Conservation (phyloP, 2,113 vertebrate species). For the Phalacrocorax carbo region DNA sequence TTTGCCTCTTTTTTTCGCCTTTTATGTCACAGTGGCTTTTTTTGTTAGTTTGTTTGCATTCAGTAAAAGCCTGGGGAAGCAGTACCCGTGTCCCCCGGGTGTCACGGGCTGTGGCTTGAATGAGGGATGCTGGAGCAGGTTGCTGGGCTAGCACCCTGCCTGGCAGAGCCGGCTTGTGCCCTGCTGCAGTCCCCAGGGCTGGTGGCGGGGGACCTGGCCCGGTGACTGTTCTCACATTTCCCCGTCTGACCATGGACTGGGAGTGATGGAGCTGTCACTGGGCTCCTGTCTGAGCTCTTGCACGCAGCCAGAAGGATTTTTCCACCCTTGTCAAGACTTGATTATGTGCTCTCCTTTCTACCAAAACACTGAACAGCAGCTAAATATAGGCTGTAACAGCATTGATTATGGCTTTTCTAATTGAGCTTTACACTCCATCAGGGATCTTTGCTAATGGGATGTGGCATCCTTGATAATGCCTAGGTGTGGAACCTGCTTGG, state of each 20-base stretch:
- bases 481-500: background rate
- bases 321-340: background rate
- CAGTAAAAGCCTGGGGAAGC: background rate
- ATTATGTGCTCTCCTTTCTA: background rate
- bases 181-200: background rate
- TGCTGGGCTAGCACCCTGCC: background rate
- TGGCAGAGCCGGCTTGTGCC: background rate
- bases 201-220: background rate
- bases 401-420: background rate
- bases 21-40: background rate
- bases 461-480: background rate
- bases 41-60: background rate
- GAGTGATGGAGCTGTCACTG: background rate
- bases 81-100: fast-evolving
- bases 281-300: background rate
- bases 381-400: background rate
- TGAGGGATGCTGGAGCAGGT: background rate
- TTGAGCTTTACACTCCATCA: background rate
- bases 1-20: background rate
- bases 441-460: background rate
- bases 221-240: background rate
- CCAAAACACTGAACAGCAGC: background rate
- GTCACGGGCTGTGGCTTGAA: background rate
- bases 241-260: background rate
- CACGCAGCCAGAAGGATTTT: background rate